Conservation (phyloP, 2,113 vertebrate genomes). For the Onychostruthus taczanowskii region DNA sequence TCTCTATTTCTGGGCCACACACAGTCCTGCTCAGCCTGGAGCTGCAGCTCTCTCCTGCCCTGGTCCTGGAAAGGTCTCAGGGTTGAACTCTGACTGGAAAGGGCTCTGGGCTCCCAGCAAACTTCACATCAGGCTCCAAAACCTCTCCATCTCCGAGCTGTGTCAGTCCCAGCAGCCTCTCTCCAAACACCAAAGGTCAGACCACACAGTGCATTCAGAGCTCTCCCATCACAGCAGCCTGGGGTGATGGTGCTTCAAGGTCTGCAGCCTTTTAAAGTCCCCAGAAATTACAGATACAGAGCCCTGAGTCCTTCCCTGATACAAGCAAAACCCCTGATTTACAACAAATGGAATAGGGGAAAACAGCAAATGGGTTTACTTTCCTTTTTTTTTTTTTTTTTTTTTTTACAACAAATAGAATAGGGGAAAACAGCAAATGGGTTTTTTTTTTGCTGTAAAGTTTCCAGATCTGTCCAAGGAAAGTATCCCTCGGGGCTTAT, state of each 20-base stretch:
- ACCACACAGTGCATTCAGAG: not conserved
- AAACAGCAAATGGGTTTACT: slow-evolving; percentile 31
- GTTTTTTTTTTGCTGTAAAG: slow-evolving; percentile 5
- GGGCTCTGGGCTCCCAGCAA: not conserved
- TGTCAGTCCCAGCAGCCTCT: not conserved
- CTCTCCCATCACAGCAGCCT: not conserved
- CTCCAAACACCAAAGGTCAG: not conserved
- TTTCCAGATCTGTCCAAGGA: slow-evolving; percentile 30
- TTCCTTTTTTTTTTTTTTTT: not conserved
- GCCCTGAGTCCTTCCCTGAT: not conserved
- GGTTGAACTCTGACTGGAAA: not conserved
- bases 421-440: slow-evolving; percentile 22
- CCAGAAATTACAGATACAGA: not conserved
- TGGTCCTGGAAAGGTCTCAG: not conserved
- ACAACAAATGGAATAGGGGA: not conserved
- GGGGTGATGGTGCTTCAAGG: not conserved
- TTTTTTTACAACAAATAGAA: not conserved
- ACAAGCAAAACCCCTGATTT: not conserved
- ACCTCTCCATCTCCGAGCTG: not conserved
- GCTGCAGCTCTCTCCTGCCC: not conserved
- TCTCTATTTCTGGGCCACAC: not conserved
- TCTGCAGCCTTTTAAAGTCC: not conserved
- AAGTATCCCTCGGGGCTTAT: slow-evolving; percentile 44
- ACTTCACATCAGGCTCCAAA: not conserved
- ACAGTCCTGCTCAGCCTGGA: not conserved